These are phyloP conservation scores for human DNA, from an alignment of 2,113 vertebrate genomes.

Conservation along the genomic window DNA sequence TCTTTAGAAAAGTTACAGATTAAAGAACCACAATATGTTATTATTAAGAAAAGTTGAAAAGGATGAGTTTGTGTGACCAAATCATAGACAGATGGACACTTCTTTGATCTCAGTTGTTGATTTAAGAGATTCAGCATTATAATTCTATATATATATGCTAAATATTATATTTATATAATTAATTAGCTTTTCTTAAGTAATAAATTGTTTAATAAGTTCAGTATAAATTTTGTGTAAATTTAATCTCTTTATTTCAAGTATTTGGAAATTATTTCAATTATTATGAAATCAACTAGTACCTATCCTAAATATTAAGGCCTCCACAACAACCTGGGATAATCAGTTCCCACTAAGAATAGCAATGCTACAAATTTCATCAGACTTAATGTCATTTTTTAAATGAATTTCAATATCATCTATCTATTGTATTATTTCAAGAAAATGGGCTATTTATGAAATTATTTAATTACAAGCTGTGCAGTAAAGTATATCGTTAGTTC, in stretches of 20 bases:
- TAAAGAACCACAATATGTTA: background rate
- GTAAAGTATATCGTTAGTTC: constrained; percentile 21
- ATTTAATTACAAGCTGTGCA: constrained; percentile 2
- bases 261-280: background rate
- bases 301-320: background rate
- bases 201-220: background rate
- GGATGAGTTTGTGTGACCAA: background rate
- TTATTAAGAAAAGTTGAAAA: background rate
- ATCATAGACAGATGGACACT: background rate
- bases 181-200: background rate
- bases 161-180: background rate
- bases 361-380: background rate
- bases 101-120: background rate
- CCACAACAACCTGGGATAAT: background rate
- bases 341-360: background rate
- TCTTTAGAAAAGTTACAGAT: background rate
- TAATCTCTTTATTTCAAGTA: background rate
- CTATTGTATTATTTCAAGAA: constrained; percentile 29
- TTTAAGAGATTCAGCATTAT: background rate
- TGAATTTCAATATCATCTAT: background rate
- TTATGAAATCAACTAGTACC: background rate
- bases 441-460: background rate
- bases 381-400: background rate
- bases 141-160: background rate
- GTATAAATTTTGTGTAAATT: background rate